Conservation (phyloP, 2,888 invertebrate genomes). For the Gerosis bhagava region DNA sequence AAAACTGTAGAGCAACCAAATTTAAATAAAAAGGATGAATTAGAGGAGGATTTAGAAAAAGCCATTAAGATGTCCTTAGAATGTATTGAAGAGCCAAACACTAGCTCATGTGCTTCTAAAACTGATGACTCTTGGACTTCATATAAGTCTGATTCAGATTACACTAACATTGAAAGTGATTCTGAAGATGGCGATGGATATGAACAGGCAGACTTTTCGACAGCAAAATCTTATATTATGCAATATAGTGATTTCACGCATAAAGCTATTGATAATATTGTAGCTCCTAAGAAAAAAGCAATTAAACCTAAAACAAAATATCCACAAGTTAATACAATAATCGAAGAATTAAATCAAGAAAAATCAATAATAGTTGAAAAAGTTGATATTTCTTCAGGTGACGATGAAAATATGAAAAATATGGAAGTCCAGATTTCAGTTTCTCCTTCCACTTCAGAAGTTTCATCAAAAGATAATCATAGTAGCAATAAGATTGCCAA, state of each 20-base stretch:
- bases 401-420: conserved; percentile 50
- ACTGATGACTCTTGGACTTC: conserved; percentile 75
- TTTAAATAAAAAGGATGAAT: conserved; percentile 52
- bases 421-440: neutral
- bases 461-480: conserved; percentile 1
- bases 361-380: conserved; percentile 60
- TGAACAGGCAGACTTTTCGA: conserved; percentile 69
- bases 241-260: conserved; percentile 90
- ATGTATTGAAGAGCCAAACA: conserved; percentile 55
- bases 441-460: neutral
- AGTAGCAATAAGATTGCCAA: neutral
- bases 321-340: conserved; percentile 52
- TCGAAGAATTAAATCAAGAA: conserved; percentile 62
- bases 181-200: conserved; percentile 72
- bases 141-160: conserved; percentile 64
- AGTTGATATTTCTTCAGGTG: conserved; percentile 58
- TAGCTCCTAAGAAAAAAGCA: conserved; percentile 48
- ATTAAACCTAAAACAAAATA: conserved; percentile 46
- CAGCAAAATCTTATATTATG: conserved; percentile 88
- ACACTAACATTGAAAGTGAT: conserved; percentile 45
- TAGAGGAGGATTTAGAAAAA: conserved; percentile 79
- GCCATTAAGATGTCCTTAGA: conserved; percentile 84
- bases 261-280: conserved; percentile 84
- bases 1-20: no score
- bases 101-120: conserved; percentile 54